Conservation (phyloP, 2,797 vertebrate species). For the Oryzias sinensis region DNA sequence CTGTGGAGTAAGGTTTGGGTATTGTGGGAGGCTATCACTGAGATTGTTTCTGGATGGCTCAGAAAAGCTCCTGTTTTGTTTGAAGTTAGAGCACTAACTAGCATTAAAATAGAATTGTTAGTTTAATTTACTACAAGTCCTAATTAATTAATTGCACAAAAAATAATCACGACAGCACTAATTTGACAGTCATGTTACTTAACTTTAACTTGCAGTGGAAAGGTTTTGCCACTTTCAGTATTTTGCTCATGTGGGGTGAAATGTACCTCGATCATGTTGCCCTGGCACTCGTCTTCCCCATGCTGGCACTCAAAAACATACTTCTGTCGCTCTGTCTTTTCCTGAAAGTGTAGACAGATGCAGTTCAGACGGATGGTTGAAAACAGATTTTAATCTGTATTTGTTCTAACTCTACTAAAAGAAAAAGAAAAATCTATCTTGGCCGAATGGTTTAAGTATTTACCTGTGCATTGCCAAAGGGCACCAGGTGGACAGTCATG, state of each 20-base stretch:
- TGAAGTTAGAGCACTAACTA: no score
- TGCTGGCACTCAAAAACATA: slow-evolving; percentile 88
- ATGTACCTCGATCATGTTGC: slow-evolving; percentile 91
- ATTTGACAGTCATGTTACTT: not conserved
- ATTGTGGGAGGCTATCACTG: no score
- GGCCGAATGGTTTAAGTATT: slow-evolving; percentile 1
- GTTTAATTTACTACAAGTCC: no score
- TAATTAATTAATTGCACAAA: no score
- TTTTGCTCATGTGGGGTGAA: not conserved
- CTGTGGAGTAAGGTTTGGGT: no score
- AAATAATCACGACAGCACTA: not conserved
- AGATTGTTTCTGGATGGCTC: no score
- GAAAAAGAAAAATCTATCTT: not conserved
- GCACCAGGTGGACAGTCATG: slow-evolving; percentile 84
- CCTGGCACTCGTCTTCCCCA: slow-evolving; percentile 84
- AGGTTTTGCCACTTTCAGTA: not conserved
- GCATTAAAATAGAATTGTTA: no score
- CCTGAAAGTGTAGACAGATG: slow-evolving; percentile 67
- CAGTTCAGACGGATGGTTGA: no score
- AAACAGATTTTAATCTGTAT: no score
- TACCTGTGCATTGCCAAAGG: slow-evolving; percentile 90
- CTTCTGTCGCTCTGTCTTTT: slow-evolving; percentile 66
- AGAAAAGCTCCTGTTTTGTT: no score
- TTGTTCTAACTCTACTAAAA: not conserved
- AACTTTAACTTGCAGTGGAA: not conserved